Evolutionary conservation across 35 echinoderm and acorn worm genomes (phyloP).

Genomic region (Acanthaster planci): DNA sequence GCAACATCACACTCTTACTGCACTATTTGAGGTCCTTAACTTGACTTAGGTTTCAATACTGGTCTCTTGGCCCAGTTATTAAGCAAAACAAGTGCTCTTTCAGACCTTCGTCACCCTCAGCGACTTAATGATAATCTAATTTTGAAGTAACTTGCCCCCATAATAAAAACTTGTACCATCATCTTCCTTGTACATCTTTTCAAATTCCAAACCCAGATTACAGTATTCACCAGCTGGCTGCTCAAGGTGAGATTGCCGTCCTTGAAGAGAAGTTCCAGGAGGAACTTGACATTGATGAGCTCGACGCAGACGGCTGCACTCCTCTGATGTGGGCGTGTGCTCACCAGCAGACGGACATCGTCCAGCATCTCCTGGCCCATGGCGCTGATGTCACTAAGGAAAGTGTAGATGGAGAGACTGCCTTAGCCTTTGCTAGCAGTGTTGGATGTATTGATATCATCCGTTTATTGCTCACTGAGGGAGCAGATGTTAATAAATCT

Average conservation of each 20-base stretch:
- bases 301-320: conserved; percentile 61
- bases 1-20: too few relatives aligned
- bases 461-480: conserved; percentile 45
- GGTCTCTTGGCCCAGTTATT: too few relatives aligned
- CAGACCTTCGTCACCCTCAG: too few relatives aligned
- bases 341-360: conserved; percentile 67
- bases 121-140: too few relatives aligned
- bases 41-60: too few relatives aligned
- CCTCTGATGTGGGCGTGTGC: conserved; percentile 82
- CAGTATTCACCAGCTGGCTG: conserved; percentile 85
- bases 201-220: conserved; percentile 31
- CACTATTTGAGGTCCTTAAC: too few relatives aligned
- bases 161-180: too few relatives aligned
- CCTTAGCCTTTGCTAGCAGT: conserved; percentile 76
- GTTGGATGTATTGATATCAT: conserved; percentile 72
- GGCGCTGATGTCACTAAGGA: conserved; percentile 50
- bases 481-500: conserved; percentile 65
- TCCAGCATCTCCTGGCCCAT: conserved; percentile 51
- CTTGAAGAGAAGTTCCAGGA: conserved; percentile 68
- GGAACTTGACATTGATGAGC: conserved; percentile 58
- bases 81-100: too few relatives aligned
- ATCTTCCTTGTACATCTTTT: too few relatives aligned
- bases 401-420: conserved; percentile 69
- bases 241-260: conserved; percentile 76
- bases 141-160: too few relatives aligned